Evolutionary conservation across 2,888 invertebrate species (phyloP).

Genomic region (Ochropleura plecta): DNA sequence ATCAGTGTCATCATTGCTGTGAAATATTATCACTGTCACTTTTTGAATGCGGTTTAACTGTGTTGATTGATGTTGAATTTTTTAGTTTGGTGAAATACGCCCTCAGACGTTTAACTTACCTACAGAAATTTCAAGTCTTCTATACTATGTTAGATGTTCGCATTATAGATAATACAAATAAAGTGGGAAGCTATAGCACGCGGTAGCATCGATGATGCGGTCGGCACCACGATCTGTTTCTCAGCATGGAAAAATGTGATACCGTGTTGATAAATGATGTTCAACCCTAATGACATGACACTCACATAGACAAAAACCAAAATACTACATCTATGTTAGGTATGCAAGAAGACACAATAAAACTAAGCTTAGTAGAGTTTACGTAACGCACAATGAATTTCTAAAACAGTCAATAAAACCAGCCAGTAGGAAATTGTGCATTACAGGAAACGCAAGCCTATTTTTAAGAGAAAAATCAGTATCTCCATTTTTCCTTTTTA

Average conservation of each 20-base stretch:
- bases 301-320: background rate
- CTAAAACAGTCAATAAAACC: background rate
- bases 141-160: slow-evolving; percentile 4
- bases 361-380: background rate
- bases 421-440: background rate
- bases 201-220: background rate
- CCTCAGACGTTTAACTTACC: background rate
- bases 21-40: background rate
- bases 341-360: background rate
- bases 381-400: background rate
- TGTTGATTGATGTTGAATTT: background rate
- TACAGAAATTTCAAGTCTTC: background rate
- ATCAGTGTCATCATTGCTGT: background rate
- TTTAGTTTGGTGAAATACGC: background rate
- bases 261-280: background rate
- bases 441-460: background rate
- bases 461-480: background rate
- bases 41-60: background rate
- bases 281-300: background rate
- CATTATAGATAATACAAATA: background rate
- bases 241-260: background rate
- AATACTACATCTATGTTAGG: no score
- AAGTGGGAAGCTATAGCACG: background rate
- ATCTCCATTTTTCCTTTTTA: background rate
- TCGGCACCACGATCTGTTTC: no score